Base-by-base conservation (phyloP, 1,140 invertebrate species). In the Ditylenchus dipsaci region DNA sequence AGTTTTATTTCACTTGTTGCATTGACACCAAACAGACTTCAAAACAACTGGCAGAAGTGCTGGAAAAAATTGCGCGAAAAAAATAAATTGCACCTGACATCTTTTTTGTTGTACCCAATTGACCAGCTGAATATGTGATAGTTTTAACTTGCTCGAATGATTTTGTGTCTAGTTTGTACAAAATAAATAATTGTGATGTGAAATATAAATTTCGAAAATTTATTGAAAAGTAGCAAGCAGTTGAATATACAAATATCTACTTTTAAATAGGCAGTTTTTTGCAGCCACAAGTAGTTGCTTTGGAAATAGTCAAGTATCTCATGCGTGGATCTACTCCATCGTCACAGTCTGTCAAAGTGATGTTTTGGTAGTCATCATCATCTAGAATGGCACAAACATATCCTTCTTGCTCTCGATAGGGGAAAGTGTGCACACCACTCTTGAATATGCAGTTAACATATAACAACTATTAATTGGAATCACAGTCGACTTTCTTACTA, bases 291-390 rank as follows among this genome's bases (percentile, higher is more conserved):
- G 58, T 19, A 13, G 17, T 59, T 62, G 69, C 19, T n/a, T 49
- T 47, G 15, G 67, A 72, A 33, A 69, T 69, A n/a, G 49, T 72
- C 1, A 69, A 13, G 27, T 61, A 72, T 1, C 68, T 26, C 72
- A 69, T 19, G 13, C 68, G 30, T 0, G 27, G n/a, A 60, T 68
- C 66, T 0, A 57, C 66, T 19, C 66, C 66, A 11, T 67, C 65
- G 29, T 69, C 67, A 33, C 67, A 69, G 29, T 69, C 67, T n/a
- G 33, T 69, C n/a, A 69, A 61, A 17, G 21, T 61, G 1, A 69
- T 33, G 30, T 69, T 72, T 29, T n/a, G 29, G 13, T 21, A 17
- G n/a, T 43, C 23, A 1, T 72, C 49, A 33, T 30, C 67, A n/a
- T n/a, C n/a, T 5, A 69, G n/a, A n/a, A 69, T 15, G 1, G 42